These are phyloP conservation scores for Himalopsyche anomala DNA, from an alignment of 2,888 invertebrate species.

Conservation along the genomic window DNA sequence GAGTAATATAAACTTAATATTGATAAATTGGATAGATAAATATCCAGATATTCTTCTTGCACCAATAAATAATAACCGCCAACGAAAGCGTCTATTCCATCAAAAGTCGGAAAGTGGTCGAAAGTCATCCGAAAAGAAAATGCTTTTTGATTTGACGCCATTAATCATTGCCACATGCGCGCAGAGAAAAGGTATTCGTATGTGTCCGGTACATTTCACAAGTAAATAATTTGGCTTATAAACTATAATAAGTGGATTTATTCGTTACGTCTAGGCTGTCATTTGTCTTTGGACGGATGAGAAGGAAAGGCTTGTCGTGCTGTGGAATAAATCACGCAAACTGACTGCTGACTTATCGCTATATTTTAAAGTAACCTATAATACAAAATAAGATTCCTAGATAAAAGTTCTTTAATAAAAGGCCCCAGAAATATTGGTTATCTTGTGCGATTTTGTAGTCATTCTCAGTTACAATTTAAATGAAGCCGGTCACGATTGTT, in stretches of 20 bases:
- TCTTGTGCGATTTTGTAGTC: no score
- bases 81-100: slow-evolving; percentile 13
- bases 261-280: slow-evolving; percentile 71
- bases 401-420: no score
- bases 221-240: slow-evolving; percentile 65
- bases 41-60: slow-evolving; percentile 22
- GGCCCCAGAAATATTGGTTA: no score
- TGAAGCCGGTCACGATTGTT: no score
- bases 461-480: no score
- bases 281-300: slow-evolving; percentile 69
- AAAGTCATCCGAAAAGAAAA: slow-evolving; percentile 56
- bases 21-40: slow-evolving; percentile 22
- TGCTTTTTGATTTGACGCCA: slow-evolving; percentile 58
- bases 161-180: slow-evolving; percentile 59
- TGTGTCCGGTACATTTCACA: slow-evolving; percentile 62
- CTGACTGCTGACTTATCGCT: not conserved
- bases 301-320: slow-evolving; percentile 41
- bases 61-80: slow-evolving; percentile 22
- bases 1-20: slow-evolving; percentile 11
- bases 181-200: slow-evolving; percentile 55
- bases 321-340: not conserved
- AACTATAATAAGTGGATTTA: slow-evolving; percentile 75
- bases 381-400: no score
- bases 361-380: no score
- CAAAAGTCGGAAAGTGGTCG: slow-evolving; percentile 42